A percentile compares a stretch with the other conserved stretches of the same genome.
Conservation (phyloP, 1,140 invertebrate genomes). For the Magallana gigas region DNA sequence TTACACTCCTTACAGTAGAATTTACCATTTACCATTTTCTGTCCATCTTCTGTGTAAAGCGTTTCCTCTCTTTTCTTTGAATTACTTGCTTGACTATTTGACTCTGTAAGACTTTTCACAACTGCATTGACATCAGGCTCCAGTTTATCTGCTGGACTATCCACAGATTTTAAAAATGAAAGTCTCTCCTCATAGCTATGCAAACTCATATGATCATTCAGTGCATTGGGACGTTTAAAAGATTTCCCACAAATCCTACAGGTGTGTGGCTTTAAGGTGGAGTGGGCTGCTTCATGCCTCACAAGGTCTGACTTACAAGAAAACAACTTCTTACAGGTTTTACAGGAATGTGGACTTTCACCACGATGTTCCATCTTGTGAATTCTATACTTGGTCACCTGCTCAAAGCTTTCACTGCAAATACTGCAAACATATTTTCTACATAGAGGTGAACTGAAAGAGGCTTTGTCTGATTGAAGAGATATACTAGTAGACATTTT, state of each 20-base stretch:
- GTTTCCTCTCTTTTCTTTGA: not conserved
- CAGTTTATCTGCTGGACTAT: not conserved
- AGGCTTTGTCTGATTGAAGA: not conserved
- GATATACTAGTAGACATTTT: not conserved
- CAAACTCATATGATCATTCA: not conserved
- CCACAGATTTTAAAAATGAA: not conserved
- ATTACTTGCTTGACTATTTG: not conserved
- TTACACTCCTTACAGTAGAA: constrained; percentile 18
- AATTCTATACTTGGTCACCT: constrained; percentile 1
- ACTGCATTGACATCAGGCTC: not conserved
- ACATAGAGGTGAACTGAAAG: not conserved
- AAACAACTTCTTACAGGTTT: not conserved
- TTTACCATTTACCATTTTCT: constrained; percentile 7
- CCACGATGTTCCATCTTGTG: not conserved
- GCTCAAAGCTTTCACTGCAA: not conserved
- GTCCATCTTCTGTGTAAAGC: constrained; percentile 4
- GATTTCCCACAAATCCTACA: not conserved
- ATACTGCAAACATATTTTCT: constrained; percentile 16
- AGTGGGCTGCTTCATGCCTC: constrained; percentile 10
- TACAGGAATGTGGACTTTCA: not conserved
- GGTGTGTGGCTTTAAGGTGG: not conserved
- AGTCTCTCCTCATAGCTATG: not conserved
- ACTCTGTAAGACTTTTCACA: not conserved
- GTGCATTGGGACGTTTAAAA: not conserved
- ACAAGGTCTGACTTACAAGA: constrained; percentile 1